Evolutionary conservation across 2,113 vertebrate species (phyloP), one percentile per base, ranked within the genome.

Genomic region (Australoheros scitulus): DNA sequence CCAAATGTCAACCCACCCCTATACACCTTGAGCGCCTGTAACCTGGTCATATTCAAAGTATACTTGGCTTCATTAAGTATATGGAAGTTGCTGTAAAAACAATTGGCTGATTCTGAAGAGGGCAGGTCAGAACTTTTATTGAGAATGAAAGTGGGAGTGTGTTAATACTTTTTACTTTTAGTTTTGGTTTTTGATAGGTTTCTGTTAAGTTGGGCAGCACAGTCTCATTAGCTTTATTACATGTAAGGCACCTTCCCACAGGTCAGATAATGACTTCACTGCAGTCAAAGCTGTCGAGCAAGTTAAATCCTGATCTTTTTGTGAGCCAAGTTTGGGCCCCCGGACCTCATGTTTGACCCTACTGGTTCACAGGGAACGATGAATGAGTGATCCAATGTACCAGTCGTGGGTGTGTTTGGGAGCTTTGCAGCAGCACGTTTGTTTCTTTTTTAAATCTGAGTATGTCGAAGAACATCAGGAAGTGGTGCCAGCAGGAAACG

Each of bases 361-460:
- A 34, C 5, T 41, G 9, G n/a, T 88, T 81, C 65, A 41, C 36
- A 1, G 80, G 34, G 36, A 78, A 55, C 7, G 8, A 1, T 1
- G 3, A 85, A 90, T 89, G 11, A 82, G 36, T 84, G 90, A 91
- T 90, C 81, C 76, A 59, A 29, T 84, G 61, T 79, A 50, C 59
- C 68, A 82, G 78, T 8, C 58, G 14, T 47, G 64, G 88, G 61
- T 32, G 87, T 88, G 81, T 76, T 75, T 65, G 29, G n/a, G 57
- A 65, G 64, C 11, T 80, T 79, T 85, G 79, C 77, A 41, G 83
- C 38, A 47, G 38, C 0, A n/a, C 50, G 8, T 81, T 52, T 50
- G 52, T 80, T 55, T 77, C 61, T 41, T 41, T 11, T 11, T 41
- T 11, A 9, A 38, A 60, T 6, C 43, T 26, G 50, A 58, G 64